Evolutionary conservation across 92 coral and sea anemone species (phyloP), one percentile per base, ranked within the genome.

Genomic region (Phenganax stokvisi): DNA sequence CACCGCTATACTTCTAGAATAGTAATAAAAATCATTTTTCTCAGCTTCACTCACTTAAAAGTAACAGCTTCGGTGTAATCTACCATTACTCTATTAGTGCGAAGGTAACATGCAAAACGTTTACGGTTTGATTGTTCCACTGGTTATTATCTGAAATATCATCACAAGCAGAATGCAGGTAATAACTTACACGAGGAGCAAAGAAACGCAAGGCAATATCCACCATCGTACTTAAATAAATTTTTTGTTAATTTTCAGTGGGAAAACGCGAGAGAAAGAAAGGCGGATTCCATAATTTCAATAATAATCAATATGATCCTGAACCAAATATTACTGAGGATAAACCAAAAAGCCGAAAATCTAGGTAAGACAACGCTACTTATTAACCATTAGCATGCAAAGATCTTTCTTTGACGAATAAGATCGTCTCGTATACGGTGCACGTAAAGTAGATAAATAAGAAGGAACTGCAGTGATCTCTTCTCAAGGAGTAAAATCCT

Each of bases 191-290:
- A 37, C 47, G 47, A 37, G 65, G 65, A 59, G 65, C 65, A 13
- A 13, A 3, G 65, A 59, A 59, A 13, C 25, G 65, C 25, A 20
- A 59, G 65, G 47, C 65, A 7, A 59, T 20, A 59, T 59, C 15
- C 25, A 59, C 65, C 15, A 20, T 20, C 28, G 27, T 20, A 20
- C 31, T 11, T 65, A 17, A 65, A 11, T 30, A 6, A 52, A 2
- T 28, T 28, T 10, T 37, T 60, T 77, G 6, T 28, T 64, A 17
- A 10, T 12, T 63, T 79, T 29, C 44, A 79, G 83, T 79, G 74
- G 56, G 83, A 79, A 65, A 79, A 54, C 83, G 83, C 51, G 83
- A 79, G 37, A 67, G 59, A 31, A 68, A 51, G 61, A 79, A 62
- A 54, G 83, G 83, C 51, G 83, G 83, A 16, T 62, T 63, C 10